phyloP scores from a whole-genome alignment of 2,888 invertebrate species.

The Drosophila percnosoma region DNA sequence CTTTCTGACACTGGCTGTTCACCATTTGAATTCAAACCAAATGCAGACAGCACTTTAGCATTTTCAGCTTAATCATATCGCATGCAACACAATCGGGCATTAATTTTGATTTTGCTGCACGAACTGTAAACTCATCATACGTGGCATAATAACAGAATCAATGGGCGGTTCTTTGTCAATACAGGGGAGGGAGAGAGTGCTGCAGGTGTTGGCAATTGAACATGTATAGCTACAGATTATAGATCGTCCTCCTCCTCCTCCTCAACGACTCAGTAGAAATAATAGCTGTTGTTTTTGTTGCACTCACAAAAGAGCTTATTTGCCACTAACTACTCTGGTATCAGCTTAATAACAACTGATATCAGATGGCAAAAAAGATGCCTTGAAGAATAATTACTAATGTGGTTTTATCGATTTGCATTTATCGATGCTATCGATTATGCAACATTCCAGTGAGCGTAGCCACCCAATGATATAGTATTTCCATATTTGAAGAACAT shows the following conservation, averaged over 20 bases:
- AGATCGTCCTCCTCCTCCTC: background rate
- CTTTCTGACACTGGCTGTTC: slow-evolving; percentile 52
- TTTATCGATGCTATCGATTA: background rate
- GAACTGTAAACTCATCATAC: slow-evolving; percentile 67
- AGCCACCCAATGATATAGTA: background rate
- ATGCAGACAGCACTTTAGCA: slow-evolving; percentile 16
- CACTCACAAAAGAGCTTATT: background rate
- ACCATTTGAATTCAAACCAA: slow-evolving; percentile 1
- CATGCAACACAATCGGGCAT: slow-evolving; percentile 58
- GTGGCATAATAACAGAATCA: slow-evolving; percentile 69
- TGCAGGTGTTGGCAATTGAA: slow-evolving; percentile 52
- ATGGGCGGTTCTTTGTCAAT: slow-evolving; percentile 45
- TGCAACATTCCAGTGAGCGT: background rate
- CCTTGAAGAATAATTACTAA: too few species aligned
- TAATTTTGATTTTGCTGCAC: slow-evolving; percentile 62
- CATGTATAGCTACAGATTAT: slow-evolving; percentile 21
- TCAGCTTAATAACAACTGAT: background rate
- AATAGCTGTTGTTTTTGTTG: background rate
- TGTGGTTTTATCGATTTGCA: background rate
- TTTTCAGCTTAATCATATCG: slow-evolving; percentile 63
- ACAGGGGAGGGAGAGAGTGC: slow-evolving; percentile 10
- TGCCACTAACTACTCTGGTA: background rate
- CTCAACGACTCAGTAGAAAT: slow-evolving; percentile 2
- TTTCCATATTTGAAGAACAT: background rate
- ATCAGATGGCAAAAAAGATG: background rate